These are phyloP conservation scores for Chiroxiphia lanceolata DNA, from an alignment of 2,797 vertebrate genomes.

Conservation along the genomic window DNA sequence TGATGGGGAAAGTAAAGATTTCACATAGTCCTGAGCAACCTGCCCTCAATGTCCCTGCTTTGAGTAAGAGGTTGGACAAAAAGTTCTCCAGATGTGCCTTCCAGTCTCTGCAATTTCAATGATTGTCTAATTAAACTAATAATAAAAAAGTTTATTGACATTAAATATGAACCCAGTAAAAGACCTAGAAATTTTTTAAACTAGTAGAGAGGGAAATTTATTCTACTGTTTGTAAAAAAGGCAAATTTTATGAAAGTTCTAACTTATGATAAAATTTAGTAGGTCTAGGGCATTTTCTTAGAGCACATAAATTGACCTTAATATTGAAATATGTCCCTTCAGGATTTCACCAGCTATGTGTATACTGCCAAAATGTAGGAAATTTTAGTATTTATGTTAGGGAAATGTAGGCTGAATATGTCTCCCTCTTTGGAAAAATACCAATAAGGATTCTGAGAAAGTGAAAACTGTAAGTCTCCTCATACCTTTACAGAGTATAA, in stretches of 20 bases:
- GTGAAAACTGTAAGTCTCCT: not conserved
- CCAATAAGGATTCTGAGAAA: not conserved
- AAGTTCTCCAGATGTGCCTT: not conserved
- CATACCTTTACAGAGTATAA: not conserved
- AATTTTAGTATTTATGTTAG: not conserved
- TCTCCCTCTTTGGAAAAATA: not conserved
- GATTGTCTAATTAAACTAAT: not conserved
- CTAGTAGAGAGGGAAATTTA: not conserved
- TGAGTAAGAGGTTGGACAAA: not conserved
- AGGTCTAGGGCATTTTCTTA: not conserved
- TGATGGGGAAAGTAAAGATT: not conserved
- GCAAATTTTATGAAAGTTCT: not conserved
- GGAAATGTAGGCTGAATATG: not conserved
- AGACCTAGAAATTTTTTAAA: not conserved
- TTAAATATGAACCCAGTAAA: not conserved
- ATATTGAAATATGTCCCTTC: not conserved
- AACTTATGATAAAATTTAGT: not conserved
- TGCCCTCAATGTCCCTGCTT: not conserved
- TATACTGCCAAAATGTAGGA: not conserved
- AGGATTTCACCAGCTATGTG: not conserved
- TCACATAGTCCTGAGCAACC: not conserved
- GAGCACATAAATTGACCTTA: not conserved
- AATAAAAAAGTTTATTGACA: not conserved
- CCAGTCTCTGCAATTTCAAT: not conserved
- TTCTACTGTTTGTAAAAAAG: not conserved